Base-by-base conservation (phyloP, 1,140 invertebrate genomes). In the Paralvinella palmiformis region DNA sequence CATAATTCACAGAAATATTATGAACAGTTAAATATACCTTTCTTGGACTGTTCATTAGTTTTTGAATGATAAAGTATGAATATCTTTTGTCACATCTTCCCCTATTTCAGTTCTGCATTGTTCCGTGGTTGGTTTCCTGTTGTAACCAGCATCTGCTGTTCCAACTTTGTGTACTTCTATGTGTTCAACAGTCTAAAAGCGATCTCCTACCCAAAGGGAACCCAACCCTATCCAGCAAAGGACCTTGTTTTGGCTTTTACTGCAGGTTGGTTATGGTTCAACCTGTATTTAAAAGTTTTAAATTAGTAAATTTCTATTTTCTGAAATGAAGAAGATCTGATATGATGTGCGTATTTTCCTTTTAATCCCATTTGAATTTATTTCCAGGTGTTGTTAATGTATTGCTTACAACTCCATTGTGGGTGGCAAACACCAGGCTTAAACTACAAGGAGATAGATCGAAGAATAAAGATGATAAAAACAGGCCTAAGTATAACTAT, bases 101-200 rank as follows among this genome's bases (percentile, higher is more conserved):
- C 29, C 62, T 59, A 68, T 84, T 84, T 65, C 72, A 87, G 86
- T 53, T 78, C 79, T 32, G 85, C 72, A 5, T 74, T 94, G 10
- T 95, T 94, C 76, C 82, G 88, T 71, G 92, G 92, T 1, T 82
- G 93, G 20, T 81, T 86, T 17, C 91, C 92, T 7, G 90, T 93
- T 17, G 80, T 95, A 4, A 85, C 90, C 69, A 90, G 88, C 65
- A 76, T 94, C 0, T 92, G 89, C 72, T 86, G 87, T 55, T 94
- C 91, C 53, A 94, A 93, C 80, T 94, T 94, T 82, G 88, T 95
- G 17, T 94, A 94, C 78, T 94, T 94, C 73, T 95, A 94, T 76
- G 86, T 90, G 67, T 94, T 93, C 75, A 92, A 94, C 81, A 88
- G 88, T 3, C 79, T 94, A 6, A 88, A 91, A 76, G 81, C 83